phyloP scores from a whole-genome alignment of 2,113 vertebrate genomes.

The Seriola quinqueradiata region DNA sequence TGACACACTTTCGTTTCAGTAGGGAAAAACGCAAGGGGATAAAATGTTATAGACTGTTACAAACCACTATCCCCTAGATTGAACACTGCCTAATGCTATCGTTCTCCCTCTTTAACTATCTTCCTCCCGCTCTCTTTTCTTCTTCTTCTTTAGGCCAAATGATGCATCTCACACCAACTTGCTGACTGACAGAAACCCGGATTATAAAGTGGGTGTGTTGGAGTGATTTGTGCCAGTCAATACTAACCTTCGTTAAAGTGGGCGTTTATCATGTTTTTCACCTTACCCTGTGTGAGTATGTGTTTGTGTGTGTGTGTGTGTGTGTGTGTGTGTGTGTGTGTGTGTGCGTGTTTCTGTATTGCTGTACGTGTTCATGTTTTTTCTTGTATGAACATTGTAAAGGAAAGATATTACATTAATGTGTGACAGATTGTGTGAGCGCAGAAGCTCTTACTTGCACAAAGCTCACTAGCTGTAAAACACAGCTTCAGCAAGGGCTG shows the following conservation, averaged over 20 bases:
- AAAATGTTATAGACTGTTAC: constrained; percentile 81
- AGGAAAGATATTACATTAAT: constrained; percentile 11
- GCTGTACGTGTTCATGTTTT: background rate
- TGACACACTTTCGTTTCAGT: constrained; percentile 79
- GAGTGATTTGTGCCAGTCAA: constrained; percentile 15
- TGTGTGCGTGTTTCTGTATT: background rate
- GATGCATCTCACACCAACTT: constrained; percentile 47
- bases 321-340: background rate
- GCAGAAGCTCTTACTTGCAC: constrained; percentile 21
- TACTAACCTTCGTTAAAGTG: constrained; percentile 9
- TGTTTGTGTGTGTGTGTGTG: background rate
- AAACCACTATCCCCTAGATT: constrained; percentile 69
- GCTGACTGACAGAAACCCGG: constrained; percentile 58
- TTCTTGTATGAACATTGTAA: background rate
- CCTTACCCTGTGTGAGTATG: background rate
- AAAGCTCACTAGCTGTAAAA: constrained; percentile 47
- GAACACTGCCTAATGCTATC: constrained; percentile 65
- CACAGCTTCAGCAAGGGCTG: constrained; percentile 32
- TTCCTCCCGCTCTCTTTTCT: constrained; percentile 33
- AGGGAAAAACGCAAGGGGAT: constrained; percentile 74
- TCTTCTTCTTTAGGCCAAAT: constrained; percentile 56
- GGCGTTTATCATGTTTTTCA: background rate
- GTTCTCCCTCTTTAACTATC: constrained; percentile 58
- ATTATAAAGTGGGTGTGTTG: constrained; percentile 42
- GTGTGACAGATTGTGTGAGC: constrained; percentile 34